Conservation (phyloP, 2,797 vertebrate genomes). For the Spinibarbus caldwelli region DNA sequence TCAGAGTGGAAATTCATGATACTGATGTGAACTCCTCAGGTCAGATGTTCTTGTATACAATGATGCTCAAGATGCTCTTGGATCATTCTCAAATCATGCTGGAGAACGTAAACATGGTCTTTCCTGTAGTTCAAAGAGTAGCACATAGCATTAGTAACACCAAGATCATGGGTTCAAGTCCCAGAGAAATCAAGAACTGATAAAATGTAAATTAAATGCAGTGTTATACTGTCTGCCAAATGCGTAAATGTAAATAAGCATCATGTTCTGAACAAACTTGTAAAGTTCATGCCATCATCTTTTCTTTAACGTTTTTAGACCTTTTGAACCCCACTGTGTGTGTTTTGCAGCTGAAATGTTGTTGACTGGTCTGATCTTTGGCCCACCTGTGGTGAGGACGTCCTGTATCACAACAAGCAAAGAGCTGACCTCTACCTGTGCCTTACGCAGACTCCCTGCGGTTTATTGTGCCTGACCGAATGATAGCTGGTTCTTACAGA, state of each 20-base stretch:
- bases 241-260: background rate
- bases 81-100: background rate
- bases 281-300: background rate
- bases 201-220: background rate
- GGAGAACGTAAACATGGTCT: background rate
- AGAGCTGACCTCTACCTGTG: background rate
- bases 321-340: background rate
- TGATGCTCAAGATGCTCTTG: background rate
- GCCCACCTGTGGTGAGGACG: background rate
- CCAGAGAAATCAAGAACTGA: background rate
- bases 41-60: background rate
- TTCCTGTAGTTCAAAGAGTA: background rate
- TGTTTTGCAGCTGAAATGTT: constrained; percentile 2
- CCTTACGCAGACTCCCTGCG: background rate
- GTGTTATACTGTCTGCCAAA: background rate
- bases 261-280: background rate
- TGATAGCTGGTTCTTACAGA: too few species aligned
- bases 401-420: background rate
- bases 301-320: background rate
- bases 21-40: background rate
- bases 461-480: background rate
- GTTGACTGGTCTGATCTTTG: constrained; percentile 9
- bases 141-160: background rate
- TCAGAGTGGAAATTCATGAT: background rate
- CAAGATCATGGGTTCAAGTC: background rate